These are phyloP conservation scores for Drusus annulatus DNA, from an alignment of 1,140 invertebrate species.

Conservation along the genomic window DNA sequence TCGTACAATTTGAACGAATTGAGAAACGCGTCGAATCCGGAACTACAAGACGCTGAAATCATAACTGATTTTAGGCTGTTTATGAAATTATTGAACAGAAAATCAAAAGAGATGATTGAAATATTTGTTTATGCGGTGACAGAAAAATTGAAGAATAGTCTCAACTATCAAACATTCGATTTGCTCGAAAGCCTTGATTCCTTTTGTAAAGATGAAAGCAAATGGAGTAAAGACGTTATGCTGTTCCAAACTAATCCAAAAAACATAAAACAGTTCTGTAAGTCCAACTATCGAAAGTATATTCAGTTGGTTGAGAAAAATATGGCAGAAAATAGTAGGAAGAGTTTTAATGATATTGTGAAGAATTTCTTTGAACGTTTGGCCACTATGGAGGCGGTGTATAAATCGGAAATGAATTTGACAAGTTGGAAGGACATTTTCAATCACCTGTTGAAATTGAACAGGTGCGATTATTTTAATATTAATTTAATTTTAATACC, in stretches of 20 bases:
- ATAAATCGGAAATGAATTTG: not conserved
- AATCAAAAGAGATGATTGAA: conserved; percentile 63
- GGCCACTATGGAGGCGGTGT: not conserved
- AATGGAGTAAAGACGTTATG: conserved; percentile 18
- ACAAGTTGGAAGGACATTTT: conserved; percentile 46
- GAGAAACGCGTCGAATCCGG: conserved; percentile 55
- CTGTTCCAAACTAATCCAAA: conserved; percentile 42
- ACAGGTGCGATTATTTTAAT: conserved; percentile 27
- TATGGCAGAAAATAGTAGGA: not conserved
- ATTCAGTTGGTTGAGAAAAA: conserved; percentile 22
- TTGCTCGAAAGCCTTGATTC: conserved; percentile 42
- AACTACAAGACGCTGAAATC: conserved; percentile 31
- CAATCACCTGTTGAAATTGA: conserved; percentile 9
- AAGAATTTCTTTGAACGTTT: conserved; percentile 31
- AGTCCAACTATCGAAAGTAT: conserved; percentile 48
- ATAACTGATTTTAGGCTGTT: conserved; percentile 61
- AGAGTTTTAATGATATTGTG: conserved; percentile 20
- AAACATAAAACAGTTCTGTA: conserved; percentile 47
- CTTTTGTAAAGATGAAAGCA: conserved; percentile 49
- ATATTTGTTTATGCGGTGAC: conserved; percentile 66
- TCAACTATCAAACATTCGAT: conserved; percentile 42
- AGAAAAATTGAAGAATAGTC: conserved; percentile 59
- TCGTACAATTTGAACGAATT: conserved; percentile 58
- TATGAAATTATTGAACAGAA: conserved; percentile 63
- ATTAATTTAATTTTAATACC: too few relatives aligned